These are phyloP conservation scores for Ivindomyrus marchei DNA, from an alignment of 2,113 vertebrate species.

Conservation along the genomic window DNA sequence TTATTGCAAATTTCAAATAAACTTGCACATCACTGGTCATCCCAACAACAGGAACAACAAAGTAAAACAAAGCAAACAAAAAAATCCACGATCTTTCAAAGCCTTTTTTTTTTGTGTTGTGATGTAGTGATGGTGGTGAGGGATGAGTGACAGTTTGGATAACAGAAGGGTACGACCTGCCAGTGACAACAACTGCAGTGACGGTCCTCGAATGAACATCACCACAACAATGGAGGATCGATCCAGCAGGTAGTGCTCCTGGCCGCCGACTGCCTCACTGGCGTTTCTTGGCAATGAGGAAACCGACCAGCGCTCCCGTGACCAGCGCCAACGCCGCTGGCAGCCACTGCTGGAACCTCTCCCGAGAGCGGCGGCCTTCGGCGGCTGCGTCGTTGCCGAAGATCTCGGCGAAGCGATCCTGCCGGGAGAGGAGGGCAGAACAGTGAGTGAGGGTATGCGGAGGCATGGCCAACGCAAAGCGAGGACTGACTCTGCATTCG, in stretches of 20 bases:
- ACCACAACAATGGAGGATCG: neutral
- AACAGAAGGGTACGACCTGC: neutral
- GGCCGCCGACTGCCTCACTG: conserved; percentile 21
- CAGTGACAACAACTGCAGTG: neutral
- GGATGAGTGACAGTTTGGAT: neutral
- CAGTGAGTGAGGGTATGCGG: neutral
- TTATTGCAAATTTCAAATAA: neutral
- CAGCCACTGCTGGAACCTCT: conserved; percentile 38
- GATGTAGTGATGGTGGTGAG: neutral
- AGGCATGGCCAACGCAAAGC: neutral
- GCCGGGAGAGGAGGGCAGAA: neutral
- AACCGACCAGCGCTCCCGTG: conserved; percentile 36
- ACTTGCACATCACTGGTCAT: neutral
- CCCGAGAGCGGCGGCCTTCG: conserved; percentile 29
- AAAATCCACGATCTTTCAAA: neutral
- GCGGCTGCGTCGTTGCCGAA: conserved; percentile 41
- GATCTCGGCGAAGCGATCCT: conserved; percentile 50
- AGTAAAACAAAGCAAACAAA: neutral
- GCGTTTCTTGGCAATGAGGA: conserved; percentile 38
- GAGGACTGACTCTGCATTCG: neutral
- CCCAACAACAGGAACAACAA: neutral
- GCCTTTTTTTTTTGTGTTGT: neutral
- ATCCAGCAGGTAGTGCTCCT: neutral
- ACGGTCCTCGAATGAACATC: neutral
- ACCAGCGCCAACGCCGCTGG: conserved; percentile 34